These are phyloP conservation scores for Cyprinodon brontotheroides DNA, from an alignment of 2,113 vertebrate genomes.

Conservation along the genomic window DNA sequence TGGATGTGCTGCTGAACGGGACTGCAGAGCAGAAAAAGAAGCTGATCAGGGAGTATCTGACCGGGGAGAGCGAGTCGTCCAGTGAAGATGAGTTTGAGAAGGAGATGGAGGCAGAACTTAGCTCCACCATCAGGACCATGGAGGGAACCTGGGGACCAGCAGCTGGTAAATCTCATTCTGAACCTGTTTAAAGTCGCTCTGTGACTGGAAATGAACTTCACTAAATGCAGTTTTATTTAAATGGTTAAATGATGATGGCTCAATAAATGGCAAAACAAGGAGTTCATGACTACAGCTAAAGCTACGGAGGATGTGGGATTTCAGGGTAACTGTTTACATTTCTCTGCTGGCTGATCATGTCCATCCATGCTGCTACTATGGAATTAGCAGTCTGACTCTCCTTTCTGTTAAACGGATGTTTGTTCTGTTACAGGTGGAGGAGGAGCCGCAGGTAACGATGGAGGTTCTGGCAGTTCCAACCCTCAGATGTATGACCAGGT, in stretches of 20 bases:
- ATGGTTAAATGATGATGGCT: background rate
- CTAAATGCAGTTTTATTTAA: background rate
- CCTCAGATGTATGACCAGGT: conserved; percentile 85
- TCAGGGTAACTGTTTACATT: too few species aligned
- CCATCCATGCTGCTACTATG: too few species aligned
- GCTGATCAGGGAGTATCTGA: conserved; percentile 93
- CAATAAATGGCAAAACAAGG: background rate
- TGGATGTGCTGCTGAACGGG: conserved; percentile 91
- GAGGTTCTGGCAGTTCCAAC: conserved; percentile 28
- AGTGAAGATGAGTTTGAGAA: conserved; percentile 97
- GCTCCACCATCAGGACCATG: conserved; percentile 87
- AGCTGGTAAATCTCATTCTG: conserved; percentile 31
- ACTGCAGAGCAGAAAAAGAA: conserved; percentile 94
- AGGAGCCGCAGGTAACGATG: conserved; percentile 6
- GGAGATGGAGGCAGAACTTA: conserved; percentile 95
- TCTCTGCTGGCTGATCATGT: too few species aligned
- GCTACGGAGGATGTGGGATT: too few species aligned
- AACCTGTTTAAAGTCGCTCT: too few species aligned
- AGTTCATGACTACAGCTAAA: background rate
- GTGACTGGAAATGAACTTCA: background rate
- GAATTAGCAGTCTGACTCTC: background rate
- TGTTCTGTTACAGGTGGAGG: conserved; percentile 37
- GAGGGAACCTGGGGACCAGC: conserved; percentile 82
- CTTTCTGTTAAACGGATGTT: background rate
- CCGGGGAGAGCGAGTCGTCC: conserved; percentile 94